Base-by-base conservation (phyloP, 2,113 vertebrate genomes). In the Atrichornis clamosus region DNA sequence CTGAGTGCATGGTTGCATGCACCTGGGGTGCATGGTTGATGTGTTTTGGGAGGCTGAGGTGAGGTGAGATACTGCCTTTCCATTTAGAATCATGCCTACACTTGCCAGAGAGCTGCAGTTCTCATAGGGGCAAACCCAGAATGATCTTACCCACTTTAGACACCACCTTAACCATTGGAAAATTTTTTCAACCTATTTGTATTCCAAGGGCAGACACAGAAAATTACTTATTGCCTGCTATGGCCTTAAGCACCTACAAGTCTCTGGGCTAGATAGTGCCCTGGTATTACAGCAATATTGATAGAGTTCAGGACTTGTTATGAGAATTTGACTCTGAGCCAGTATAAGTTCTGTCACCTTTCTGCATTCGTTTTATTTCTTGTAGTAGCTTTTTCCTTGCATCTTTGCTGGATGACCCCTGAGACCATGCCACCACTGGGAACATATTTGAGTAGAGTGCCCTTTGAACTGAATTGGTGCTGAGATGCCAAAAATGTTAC, bases 21-120 rank as follows among this genome's bases (percentile, higher is more conserved):
- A 41, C 13, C 39, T 1, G 3, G 15, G 26, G 52, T 58, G 53
- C n/a, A 13, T 0, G 2, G 39, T 2, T 90, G 30, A 9, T 59
- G 7, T 76, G 30, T 72, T 95, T 72, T 88, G 35, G 49, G 53
- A 88, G 55, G 74, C 62, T 64, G 82, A 70, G 47, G 20, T 64
- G 82, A 70, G 47, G 20, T 70, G 59, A 82, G 52, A 39, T 47
- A 30, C 20, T 81, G 41, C 17, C 15, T 88, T 84, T 49, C 53
- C 30, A 20, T 41, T 69, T n/a, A 41, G 44, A 64, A 50, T 41
- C 11, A 10, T 46, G 28, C 17, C 39, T 85, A 65, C 15, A 10
- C 24, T 69, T 60, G 65, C 16, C 4, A 20, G 60, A 90, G 39
- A 56, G 33, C 30, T 77, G 46, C 50, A 90, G 32, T 37, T 77